A percentile compares a stretch with the other conserved stretches of the same genome.
Conservation (phyloP, 1,140 invertebrate genomes). For the Carcinoscorpius rotundicauda region DNA sequence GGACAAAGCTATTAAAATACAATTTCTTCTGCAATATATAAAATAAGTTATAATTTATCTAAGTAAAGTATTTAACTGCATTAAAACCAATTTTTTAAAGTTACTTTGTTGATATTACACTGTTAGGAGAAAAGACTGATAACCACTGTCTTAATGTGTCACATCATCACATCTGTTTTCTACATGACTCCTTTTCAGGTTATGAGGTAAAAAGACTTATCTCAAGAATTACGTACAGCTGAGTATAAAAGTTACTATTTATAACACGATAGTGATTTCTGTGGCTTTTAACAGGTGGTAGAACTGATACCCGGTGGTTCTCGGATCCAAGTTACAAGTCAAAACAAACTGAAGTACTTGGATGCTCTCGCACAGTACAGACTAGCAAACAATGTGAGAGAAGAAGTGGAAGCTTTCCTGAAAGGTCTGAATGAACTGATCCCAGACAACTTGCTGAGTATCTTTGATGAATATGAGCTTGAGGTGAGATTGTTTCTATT, state of each 20-base stretch:
- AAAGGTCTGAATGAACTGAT: constrained; percentile 80
- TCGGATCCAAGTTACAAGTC: constrained; percentile 54
- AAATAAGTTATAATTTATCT: too few species aligned
- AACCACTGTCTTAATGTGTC: not conserved
- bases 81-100: too few species aligned
- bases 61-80: too few species aligned
- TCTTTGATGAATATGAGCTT: constrained; percentile 92
- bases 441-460: constrained; percentile 80
- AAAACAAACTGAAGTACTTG: constrained; percentile 67
- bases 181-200: too few species aligned
- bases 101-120: too few species aligned
- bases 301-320: constrained; percentile 63
- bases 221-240: not conserved
- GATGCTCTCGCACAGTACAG: constrained; percentile 80
- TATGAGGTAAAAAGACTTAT: too few species aligned
- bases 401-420: constrained; percentile 76
- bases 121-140: not conserved
- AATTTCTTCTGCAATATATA: too few species aligned
- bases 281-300: constrained; percentile 36
- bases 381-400: constrained; percentile 61
- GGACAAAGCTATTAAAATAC: too few species aligned
- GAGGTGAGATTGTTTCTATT: constrained; percentile 59
- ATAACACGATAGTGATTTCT: constrained; percentile 7
- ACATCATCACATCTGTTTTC: too few species aligned
- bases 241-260: not conserved